phyloP scores from a whole-genome alignment of 2,797 vertebrate genomes.

The Lemur catta region DNA sequence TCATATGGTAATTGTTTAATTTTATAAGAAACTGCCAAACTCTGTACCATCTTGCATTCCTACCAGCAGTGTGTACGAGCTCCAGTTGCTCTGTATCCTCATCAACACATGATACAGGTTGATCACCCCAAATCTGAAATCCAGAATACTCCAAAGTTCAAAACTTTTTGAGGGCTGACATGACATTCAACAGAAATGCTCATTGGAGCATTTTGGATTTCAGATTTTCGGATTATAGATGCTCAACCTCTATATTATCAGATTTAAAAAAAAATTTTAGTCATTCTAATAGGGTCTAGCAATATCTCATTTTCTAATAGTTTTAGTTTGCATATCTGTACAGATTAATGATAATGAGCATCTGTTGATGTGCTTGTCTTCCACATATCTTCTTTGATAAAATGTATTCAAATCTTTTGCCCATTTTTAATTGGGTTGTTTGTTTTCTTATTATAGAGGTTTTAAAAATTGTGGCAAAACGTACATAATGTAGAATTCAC shows the following conservation, averaged over 20 bases:
- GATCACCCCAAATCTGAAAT: not conserved
- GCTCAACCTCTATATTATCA: not conserved
- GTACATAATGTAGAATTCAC: not conserved
- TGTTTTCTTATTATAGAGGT: not conserved
- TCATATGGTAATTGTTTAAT: not conserved
- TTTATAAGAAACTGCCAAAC: not conserved
- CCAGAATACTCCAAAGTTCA: not conserved
- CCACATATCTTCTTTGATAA: not conserved
- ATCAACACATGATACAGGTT: not conserved
- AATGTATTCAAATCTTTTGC: not conserved
- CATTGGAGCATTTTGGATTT: not conserved
- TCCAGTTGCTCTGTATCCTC: not conserved
- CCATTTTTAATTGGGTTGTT: constrained; percentile 6
- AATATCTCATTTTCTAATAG: not conserved
- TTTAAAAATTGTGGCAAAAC: not conserved
- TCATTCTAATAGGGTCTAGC: not conserved
- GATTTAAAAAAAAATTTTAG: not conserved
- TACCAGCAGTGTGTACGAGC: no score
- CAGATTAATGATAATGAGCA: not conserved
- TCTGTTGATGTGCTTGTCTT: not conserved
- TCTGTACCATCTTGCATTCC: not conserved
- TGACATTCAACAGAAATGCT: not conserved
- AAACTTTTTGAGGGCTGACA: not conserved
- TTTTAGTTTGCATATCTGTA: not conserved
- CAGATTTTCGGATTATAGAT: not conserved